Evolutionary conservation across 2,797 vertebrate genomes (phyloP), one percentile per base, ranked within the genome.

Genomic region (Acanthurus lineatus): DNA sequence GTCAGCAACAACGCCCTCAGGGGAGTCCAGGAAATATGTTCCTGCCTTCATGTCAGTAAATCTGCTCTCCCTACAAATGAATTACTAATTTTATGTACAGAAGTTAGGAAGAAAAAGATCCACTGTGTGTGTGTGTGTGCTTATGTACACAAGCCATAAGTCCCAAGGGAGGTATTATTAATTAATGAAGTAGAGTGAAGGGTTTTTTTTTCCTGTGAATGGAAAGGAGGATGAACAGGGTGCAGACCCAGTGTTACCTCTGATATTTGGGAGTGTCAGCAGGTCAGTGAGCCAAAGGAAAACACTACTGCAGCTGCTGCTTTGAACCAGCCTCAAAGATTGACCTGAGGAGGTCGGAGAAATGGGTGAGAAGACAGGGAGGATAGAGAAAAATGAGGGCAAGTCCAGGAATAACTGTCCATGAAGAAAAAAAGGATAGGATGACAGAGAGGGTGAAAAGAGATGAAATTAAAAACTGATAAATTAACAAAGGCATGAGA

Each of bases 21-120:
- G 93, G 91, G 91, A 93, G 81, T 70, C 71, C 60, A 80, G 88
- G 80, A 89, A 94, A 93, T 93, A 91, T 92, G 91, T 91, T 90
- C 87, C 84, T 86, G 89, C 86, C 86, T 86, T 73, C 83, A 69
- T 73, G 68, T 85, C 89, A 22, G 90, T 93, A 92, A 93, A 93
- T 94, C 90, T 93, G 82, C 82, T 88, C 87, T 87, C 85, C 85
- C 84, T 84, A 93, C 91, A 91, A 91, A 94, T 92, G 90, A 94
- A 94, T 93, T 75, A 92, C 84, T 92, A 78, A 89, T 94, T 94
- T 92, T 89, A 93, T 91, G 86, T 86, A 86, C 65, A 89, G 79
- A 76, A 87, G 78, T n/a, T 77, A 76, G 68, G 68, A 56, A 76
- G 38, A 64, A 32, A 25, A 56, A 49, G 19, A 60, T 48, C 20